Percentiles rank a stretch among this genome's conserved stretches.
phyloP scores from a whole-genome alignment of 2,797 vertebrate genomes.

The Poecile montanus region DNA sequence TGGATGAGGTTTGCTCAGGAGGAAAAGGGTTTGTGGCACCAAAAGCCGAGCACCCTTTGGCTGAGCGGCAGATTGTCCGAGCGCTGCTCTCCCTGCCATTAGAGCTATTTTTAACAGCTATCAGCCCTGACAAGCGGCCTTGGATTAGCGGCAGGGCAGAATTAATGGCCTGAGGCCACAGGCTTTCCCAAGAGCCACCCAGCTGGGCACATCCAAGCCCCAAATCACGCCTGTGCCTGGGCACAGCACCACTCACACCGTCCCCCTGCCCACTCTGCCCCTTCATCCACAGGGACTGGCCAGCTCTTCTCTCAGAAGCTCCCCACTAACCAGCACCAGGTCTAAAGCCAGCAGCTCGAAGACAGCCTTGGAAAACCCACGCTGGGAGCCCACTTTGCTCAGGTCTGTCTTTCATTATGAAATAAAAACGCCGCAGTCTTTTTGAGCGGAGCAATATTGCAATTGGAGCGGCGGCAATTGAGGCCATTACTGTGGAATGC shows the following conservation, averaged over 20 bases:
- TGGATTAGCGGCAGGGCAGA: constrained; percentile 36
- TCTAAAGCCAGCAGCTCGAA: neutral
- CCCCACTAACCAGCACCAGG: neutral
- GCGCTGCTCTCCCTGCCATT: neutral
- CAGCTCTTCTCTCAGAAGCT: neutral
- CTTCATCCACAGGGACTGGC: neutral
- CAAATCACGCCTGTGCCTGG: neutral
- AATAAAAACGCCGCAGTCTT: neutral
- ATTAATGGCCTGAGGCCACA: neutral
- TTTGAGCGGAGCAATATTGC: constrained; percentile 8
- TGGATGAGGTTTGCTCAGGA: neutral
- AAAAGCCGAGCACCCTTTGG: neutral
- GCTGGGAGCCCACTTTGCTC: neutral
- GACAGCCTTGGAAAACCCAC: neutral
- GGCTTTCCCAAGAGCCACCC: neutral
- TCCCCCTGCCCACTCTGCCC: neutral
- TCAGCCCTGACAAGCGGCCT: neutral
- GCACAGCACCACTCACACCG: accelerated
- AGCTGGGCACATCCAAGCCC: neutral
- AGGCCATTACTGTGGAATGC: constrained; percentile 32
- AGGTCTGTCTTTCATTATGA: neutral
- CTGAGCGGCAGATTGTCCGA: neutral
- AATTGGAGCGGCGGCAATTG: constrained; percentile 31
- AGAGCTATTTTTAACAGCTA: constrained; percentile 50
- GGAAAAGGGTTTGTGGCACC: neutral